These are phyloP conservation scores for Drosophila aldrichi DNA, from an alignment of 2,888 invertebrate species.

Conservation along the genomic window DNA sequence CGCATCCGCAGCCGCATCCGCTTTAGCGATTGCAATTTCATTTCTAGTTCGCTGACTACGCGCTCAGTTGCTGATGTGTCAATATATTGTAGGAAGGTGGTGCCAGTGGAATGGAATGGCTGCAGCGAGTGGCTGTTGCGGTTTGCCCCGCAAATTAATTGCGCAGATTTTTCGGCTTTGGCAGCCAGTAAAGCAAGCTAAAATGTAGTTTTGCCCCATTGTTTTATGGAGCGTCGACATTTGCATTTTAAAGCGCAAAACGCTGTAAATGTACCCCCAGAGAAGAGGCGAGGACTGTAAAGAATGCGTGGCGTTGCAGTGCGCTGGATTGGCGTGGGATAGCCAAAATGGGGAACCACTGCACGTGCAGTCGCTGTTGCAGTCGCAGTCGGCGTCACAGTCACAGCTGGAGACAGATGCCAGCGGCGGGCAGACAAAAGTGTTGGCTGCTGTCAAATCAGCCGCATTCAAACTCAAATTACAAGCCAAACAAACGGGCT, in stretches of 20 bases:
- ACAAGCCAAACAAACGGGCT: slow-evolving; percentile 67
- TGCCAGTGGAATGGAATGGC: slow-evolving; percentile 49
- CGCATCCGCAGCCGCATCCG: slow-evolving; percentile 32
- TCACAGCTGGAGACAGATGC: slow-evolving; percentile 69
- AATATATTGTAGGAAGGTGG: slow-evolving; percentile 59
- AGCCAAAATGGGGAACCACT: slow-evolving; percentile 23
- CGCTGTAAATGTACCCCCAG: slow-evolving; percentile 2
- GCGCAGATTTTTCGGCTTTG: slow-evolving; percentile 67
- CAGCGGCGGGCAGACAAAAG: slow-evolving; percentile 53
- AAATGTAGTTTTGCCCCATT: slow-evolving; percentile 48
- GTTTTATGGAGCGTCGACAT: slow-evolving; percentile 60
- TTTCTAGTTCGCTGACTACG: slow-evolving; percentile 73
- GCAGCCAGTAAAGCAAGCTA: slow-evolving; percentile 31
- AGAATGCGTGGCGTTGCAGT: slow-evolving; percentile 46
- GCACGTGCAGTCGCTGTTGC: slow-evolving; percentile 61
- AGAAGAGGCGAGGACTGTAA: not conserved
- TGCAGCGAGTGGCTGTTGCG: slow-evolving; percentile 61
- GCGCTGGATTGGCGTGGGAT: slow-evolving; percentile 44
- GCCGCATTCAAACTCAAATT: slow-evolving; percentile 78
- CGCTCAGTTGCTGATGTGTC: slow-evolving; percentile 76
- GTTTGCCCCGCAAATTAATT: slow-evolving; percentile 81
- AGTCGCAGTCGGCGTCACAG: not conserved
- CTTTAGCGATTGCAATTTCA: slow-evolving; percentile 67
- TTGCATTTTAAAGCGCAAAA: slow-evolving; percentile 61
- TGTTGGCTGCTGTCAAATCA: slow-evolving; percentile 79